Evolutionary conservation across 2,888 invertebrate genomes (phyloP).

Genomic region (Anthophora plumipes): DNA sequence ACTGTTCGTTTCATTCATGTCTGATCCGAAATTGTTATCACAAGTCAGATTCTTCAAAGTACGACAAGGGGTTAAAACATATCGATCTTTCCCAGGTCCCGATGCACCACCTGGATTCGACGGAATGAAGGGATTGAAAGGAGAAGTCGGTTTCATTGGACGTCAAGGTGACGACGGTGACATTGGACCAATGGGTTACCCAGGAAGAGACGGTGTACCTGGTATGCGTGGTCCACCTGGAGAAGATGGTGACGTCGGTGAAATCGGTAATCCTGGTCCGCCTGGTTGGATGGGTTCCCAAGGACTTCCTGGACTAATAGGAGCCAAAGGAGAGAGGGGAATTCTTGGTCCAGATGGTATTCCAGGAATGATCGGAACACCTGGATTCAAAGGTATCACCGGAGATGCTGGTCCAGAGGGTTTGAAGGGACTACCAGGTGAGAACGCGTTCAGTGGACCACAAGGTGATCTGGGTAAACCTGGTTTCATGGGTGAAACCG

Average conservation of each 20-base stretch:
- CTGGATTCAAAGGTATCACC: constrained; percentile 86
- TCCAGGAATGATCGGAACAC: constrained; percentile 87
- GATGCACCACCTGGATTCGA: constrained; percentile 79
- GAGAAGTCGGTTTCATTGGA: constrained; percentile 82
- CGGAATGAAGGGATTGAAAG: constrained; percentile 83
- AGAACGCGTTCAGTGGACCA: constrained; percentile 88
- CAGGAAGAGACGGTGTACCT: constrained; percentile 80
- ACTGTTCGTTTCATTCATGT: too few species aligned
- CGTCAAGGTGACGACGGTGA: constrained; percentile 84
- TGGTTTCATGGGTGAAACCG: constrained; percentile 89
- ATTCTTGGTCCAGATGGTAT: constrained; percentile 89
- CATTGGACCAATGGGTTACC: constrained; percentile 82
- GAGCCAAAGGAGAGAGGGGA: constrained; percentile 91
- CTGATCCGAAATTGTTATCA: too few species aligned
- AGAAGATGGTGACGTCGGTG: constrained; percentile 83
- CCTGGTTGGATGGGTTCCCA: constrained; percentile 87
- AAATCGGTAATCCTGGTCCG: constrained; percentile 88
- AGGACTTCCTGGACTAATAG: constrained; percentile 82
- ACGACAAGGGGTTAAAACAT: too few species aligned
- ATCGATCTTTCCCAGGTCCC: constrained; percentile 68
- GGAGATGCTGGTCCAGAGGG: constrained; percentile 90
- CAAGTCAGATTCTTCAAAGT: too few species aligned
- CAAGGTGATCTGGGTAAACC: constrained; percentile 89
- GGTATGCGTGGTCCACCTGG: constrained; percentile 88
- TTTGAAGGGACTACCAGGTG: constrained; percentile 88